Evolutionary conservation across 2,113 vertebrate species (phyloP).

Genomic region (Tringa solitaria): DNA sequence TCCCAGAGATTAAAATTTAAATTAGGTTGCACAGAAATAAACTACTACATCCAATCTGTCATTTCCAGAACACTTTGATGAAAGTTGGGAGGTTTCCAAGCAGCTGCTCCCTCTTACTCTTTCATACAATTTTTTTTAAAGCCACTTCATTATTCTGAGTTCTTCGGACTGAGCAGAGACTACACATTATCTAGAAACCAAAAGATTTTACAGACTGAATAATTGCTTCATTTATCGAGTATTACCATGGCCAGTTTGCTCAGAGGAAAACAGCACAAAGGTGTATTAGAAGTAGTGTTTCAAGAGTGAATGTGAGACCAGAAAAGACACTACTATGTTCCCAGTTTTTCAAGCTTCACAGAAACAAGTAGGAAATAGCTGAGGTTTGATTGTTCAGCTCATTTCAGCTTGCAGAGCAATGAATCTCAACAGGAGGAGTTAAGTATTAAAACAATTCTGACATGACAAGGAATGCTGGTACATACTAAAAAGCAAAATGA

Average conservation of each 20-base stretch:
- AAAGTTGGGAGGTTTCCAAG: neutral
- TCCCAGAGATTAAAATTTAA: neutral
- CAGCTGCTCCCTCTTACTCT: neutral
- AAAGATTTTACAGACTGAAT: neutral
- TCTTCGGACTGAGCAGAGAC: neutral
- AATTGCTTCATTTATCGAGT: neutral
- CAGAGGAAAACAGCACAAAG: neutral
- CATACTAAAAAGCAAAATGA: neutral
- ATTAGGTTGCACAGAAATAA: neutral
- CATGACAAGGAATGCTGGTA: neutral
- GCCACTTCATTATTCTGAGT: neutral
- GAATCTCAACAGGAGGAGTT: neutral
- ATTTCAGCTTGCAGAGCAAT: neutral
- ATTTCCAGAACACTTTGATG: neutral
- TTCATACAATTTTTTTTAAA: neutral
- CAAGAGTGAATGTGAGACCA: neutral
- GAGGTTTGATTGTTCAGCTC: neutral
- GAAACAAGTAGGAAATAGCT: neutral
- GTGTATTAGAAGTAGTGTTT: neutral
- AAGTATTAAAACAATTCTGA: neutral
- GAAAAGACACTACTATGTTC: neutral
- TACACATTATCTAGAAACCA: neutral
- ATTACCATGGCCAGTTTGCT: neutral
- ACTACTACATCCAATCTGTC: neutral
- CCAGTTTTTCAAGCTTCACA: neutral